Percentiles rank a stretch among this genome's conserved stretches.
phyloP scores from a whole-genome alignment of 2,888 invertebrate genomes.

The Melanchra persicariae region DNA sequence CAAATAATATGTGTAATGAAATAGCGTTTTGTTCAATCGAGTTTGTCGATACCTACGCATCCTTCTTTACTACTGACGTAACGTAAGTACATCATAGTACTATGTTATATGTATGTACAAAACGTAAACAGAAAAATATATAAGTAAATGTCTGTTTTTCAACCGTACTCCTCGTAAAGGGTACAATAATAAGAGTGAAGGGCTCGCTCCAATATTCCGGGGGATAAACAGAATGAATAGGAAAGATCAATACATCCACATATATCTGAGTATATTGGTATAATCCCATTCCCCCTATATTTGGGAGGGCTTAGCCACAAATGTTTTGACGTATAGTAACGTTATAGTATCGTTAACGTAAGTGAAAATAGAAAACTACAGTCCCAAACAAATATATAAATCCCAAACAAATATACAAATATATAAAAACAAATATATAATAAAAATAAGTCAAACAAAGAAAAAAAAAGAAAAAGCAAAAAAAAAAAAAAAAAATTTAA shows the following conservation, averaged over 20 bases:
- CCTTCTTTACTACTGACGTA: neutral
- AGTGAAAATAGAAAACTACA: too few species aligned
- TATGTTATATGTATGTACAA: neutral
- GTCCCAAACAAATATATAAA: too few species aligned
- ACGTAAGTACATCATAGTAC: neutral
- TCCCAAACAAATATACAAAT: too few species aligned
- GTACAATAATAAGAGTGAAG: slow-evolving; percentile 28
- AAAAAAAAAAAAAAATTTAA: too few species aligned
- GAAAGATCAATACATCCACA: slow-evolving; percentile 28
- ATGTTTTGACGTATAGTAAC: too few species aligned
- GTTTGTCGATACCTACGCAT: too few species aligned
- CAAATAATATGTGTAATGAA: neutral
- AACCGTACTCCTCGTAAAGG: slow-evolving; percentile 7
- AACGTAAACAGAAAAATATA: slow-evolving; percentile 7
- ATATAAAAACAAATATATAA: too few species aligned
- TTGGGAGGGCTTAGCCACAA: too few species aligned
- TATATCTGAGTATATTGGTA: slow-evolving; percentile 4
- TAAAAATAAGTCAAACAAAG: too few species aligned
- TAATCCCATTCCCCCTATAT: slow-evolving; percentile 7
- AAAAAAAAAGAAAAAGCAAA: too few species aligned
- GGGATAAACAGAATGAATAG: slow-evolving; percentile 41
- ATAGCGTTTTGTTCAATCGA: neutral
- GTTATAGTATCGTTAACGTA: too few species aligned
- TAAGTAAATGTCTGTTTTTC: slow-evolving; percentile 30
- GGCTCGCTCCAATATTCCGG: slow-evolving; percentile 21